Evolutionary conservation across 2,888 invertebrate genomes (phyloP).

Genomic region (Pseudoips prasinana): DNA sequence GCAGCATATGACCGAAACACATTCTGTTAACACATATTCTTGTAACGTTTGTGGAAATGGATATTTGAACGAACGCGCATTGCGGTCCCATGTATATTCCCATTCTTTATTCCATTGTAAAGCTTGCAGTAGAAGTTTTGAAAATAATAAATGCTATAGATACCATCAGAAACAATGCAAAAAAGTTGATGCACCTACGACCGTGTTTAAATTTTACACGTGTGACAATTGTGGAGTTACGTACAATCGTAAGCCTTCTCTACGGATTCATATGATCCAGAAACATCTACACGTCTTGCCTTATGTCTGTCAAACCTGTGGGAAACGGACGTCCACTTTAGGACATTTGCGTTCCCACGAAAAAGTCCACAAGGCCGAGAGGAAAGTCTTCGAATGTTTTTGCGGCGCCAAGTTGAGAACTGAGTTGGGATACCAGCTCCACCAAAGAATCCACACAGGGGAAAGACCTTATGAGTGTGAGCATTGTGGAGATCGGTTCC

Average conservation of each 20-base stretch:
- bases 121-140: slow-evolving; percentile 50
- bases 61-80: slow-evolving; percentile 47
- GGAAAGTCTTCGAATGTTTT: slow-evolving; percentile 50
- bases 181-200: background rate
- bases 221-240: slow-evolving; percentile 59
- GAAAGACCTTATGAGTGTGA: slow-evolving; percentile 60
- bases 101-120: slow-evolving; percentile 59
- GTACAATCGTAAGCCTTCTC: slow-evolving; percentile 61
- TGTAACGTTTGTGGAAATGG: slow-evolving; percentile 55
- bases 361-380: slow-evolving; percentile 44
- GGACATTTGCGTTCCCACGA: slow-evolving; percentile 59
- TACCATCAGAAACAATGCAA: slow-evolving; percentile 52
- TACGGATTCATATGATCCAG: slow-evolving; percentile 62
- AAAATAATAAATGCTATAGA: slow-evolving; percentile 57
- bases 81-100: slow-evolving; percentile 53
- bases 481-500: slow-evolving; percentile 59
- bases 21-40: slow-evolving; percentile 29
- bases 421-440: slow-evolving; percentile 54
- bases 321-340: slow-evolving; percentile 60
- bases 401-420: slow-evolving; percentile 63
- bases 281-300: slow-evolving; percentile 65
- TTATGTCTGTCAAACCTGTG: slow-evolving; percentile 56
- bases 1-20: slow-evolving; percentile 37
- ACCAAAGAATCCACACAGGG: slow-evolving; percentile 62
- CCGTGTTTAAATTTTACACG: slow-evolving; percentile 33